These are phyloP conservation scores for Marronus borbonicus DNA, from an alignment of 2,888 invertebrate species.

Conservation along the genomic window DNA sequence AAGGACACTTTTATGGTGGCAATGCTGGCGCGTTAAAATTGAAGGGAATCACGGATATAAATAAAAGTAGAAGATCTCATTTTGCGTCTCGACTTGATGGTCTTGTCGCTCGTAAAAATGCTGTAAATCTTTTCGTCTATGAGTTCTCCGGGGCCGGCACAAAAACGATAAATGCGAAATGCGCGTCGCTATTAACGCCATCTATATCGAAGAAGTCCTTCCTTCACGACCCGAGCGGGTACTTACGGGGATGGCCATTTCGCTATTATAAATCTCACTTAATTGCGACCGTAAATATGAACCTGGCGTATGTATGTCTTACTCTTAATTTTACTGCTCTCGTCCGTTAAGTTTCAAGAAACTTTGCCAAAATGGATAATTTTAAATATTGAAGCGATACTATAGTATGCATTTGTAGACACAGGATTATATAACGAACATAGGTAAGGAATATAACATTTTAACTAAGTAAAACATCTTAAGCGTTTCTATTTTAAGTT, in stretches of 20 bases:
- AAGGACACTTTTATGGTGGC: too few relatives aligned
- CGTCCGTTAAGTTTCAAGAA: background rate
- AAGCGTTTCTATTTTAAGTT: too few relatives aligned
- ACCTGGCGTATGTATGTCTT: constrained; percentile 8
- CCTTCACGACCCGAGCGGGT: background rate
- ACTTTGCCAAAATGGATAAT: background rate
- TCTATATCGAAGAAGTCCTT: constrained; percentile 14
- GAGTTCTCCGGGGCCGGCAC: constrained; percentile 51
- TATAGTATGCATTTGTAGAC: background rate
- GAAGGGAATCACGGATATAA: constrained; percentile 62
- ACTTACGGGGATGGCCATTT: background rate
- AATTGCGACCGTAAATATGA: constrained; percentile 43
- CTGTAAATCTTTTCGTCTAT: constrained; percentile 61
- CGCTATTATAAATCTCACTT: constrained; percentile 41
- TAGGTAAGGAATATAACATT: background rate
- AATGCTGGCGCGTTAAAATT: constrained; percentile 60
- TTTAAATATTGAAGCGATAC: background rate
- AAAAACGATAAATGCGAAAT: constrained; percentile 50
- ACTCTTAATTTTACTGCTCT: background rate
- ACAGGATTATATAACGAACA: background rate
- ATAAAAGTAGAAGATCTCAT: constrained; percentile 63
- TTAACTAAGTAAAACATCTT: too few relatives aligned
- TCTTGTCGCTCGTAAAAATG: constrained; percentile 62
- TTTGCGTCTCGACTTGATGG: constrained; percentile 63
- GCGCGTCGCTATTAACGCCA: constrained; percentile 42